Conservation (phyloP, 23 tunicate genomes). For the Trididemnum miniatum region DNA sequence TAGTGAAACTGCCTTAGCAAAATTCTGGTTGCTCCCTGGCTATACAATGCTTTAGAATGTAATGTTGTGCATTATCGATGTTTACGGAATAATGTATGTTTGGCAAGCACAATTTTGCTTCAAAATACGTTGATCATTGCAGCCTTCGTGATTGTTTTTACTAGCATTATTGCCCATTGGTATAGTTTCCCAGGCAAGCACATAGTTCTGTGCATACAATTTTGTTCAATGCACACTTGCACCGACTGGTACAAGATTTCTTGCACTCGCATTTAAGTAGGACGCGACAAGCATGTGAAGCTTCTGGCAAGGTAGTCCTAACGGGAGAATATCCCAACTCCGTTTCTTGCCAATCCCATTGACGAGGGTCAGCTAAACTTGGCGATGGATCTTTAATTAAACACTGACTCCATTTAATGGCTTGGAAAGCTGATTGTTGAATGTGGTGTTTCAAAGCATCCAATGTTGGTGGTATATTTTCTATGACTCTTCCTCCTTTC, state of each 20-base stretch:
- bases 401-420: background rate
- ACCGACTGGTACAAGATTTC: no score
- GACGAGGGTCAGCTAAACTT: background rate
- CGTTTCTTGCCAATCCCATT: background rate
- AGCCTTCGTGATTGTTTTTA: background rate
- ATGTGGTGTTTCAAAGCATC: background rate
- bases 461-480: background rate
- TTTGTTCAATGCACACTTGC: background rate
- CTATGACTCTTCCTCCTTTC: background rate
- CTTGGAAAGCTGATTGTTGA: background rate
- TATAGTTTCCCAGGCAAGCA: background rate
- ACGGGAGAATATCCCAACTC: background rate
- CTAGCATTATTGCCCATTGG: background rate
- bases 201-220: background rate
- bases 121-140: background rate
- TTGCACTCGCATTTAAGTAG: background rate
- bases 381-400: background rate
- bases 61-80: background rate
- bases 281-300: background rate
- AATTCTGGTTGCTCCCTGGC: background rate
- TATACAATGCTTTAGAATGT: background rate
- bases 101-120: background rate
- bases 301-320: background rate
- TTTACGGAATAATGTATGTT: background rate
- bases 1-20: background rate